A percentile compares a stretch with the other conserved stretches of the same genome.
These are phyloP conservation scores for Lepus oiostolus DNA, from an alignment of 2,797 vertebrate species.

Conservation along the genomic window DNA sequence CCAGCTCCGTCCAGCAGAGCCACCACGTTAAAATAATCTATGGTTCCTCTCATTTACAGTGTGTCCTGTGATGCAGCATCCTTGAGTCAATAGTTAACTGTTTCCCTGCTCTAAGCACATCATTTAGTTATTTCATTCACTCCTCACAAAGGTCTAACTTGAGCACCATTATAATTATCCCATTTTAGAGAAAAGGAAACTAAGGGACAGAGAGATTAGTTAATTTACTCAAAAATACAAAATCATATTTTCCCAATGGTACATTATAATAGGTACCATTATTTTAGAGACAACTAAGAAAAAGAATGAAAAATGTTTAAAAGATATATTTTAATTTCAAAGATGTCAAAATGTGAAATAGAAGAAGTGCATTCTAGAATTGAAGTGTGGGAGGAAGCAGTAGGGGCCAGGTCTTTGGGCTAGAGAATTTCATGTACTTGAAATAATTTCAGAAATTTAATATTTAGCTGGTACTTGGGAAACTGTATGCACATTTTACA, in stretches of 20 bases:
- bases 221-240: slow-evolving; percentile 6
- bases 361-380: neutral
- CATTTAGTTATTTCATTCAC: neutral
- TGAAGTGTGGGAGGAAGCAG: neutral
- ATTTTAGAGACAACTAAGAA: neutral
- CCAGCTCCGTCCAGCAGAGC: neutral
- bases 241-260: neutral
- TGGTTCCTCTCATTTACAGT: neutral
- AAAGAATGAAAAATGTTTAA: neutral
- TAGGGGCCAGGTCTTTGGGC: fast-evolving
- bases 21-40: neutral
- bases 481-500: neutral
- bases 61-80: neutral
- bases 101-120: neutral
- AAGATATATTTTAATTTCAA: slow-evolving; percentile 5
- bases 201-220: neutral
- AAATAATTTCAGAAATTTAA: slow-evolving; percentile 7
- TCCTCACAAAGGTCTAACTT: neutral
- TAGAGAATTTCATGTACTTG: neutral
- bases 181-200: neutral
- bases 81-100: neutral
- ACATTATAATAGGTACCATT: neutral
- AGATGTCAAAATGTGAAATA: neutral
- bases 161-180: neutral
- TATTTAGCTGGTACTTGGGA: neutral